phyloP scores from a whole-genome alignment of 2,113 vertebrate species.

The Tinamus guttatus region DNA sequence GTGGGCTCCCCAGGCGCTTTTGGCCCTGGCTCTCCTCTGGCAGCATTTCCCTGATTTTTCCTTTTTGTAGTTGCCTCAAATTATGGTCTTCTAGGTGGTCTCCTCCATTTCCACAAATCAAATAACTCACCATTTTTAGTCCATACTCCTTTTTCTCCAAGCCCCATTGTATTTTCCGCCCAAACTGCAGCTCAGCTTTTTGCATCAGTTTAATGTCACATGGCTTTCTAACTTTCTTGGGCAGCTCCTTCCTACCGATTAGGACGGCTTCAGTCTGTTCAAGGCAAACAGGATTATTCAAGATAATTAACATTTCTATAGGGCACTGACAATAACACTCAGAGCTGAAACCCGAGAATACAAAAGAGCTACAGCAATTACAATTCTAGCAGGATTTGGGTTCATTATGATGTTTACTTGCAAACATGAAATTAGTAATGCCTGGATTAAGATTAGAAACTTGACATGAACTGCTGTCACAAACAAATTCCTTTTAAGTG shows the following conservation, averaged over 20 bases:
- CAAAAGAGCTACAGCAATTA: conserved; percentile 49
- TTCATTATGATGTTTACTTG: conserved; percentile 60
- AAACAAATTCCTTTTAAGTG: conserved; percentile 2
- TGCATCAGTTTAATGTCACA: neutral
- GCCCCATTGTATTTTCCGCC: accelerated
- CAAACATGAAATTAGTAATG: conserved; percentile 52
- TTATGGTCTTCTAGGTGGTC: neutral
- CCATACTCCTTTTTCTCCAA: neutral
- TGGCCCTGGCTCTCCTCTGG: neutral
- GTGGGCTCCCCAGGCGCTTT: neutral
- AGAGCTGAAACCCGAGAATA: conserved; percentile 32
- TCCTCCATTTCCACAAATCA: neutral
- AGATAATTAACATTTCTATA: conserved; percentile 68
- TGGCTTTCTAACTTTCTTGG: neutral
- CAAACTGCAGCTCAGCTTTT: neutral
- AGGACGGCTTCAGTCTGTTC: neutral
- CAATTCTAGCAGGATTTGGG: conserved; percentile 40
- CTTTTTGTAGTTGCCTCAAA: neutral
- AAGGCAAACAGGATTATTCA: conserved; percentile 59
- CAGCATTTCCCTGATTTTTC: neutral
- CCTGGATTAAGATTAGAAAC: conserved; percentile 54
- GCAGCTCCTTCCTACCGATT: neutral
- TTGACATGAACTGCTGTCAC: neutral
- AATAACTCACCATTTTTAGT: neutral
- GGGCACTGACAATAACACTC: conserved; percentile 43